Conservation (phyloP, 2,888 invertebrate species). For the Mesopsocus fuscifrons region DNA sequence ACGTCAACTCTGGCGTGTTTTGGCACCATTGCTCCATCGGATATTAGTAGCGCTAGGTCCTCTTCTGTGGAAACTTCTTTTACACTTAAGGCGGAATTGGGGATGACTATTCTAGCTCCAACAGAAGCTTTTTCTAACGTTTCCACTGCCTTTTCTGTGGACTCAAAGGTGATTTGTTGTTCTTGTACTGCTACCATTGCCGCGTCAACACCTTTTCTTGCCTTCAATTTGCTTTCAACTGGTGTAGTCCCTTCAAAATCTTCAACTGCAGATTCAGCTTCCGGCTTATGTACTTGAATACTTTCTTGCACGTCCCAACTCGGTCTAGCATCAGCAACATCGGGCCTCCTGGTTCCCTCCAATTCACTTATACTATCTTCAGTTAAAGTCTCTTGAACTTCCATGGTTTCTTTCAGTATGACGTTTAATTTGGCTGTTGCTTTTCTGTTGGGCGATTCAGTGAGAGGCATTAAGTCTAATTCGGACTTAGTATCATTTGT, state of each 20-base stretch:
- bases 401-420: constrained; percentile 11
- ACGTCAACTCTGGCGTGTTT: too few relatives aligned
- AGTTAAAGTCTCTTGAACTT: constrained; percentile 9
- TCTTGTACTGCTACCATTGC: constrained; percentile 1
- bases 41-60: background rate
- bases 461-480: constrained; percentile 10
- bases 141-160: background rate
- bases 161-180: background rate
- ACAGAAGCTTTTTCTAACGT: background rate
- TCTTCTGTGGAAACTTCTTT: constrained; percentile 5
- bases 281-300: background rate
- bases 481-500: constrained; percentile 12
- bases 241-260: too few relatives aligned
- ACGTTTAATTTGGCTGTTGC: constrained; percentile 12
- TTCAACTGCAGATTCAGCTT: background rate
- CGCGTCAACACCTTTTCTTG: too few relatives aligned
- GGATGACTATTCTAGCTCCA: background rate
- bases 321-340: too few relatives aligned
- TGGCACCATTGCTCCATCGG: background rate
- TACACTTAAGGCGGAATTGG: background rate
- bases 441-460: constrained; percentile 2
- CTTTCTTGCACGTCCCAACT: too few relatives aligned
- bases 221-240: too few relatives aligned
- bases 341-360: too few relatives aligned
- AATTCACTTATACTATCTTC: constrained; percentile 12